Evolutionary conservation across 1,140 invertebrate species (phyloP).

Genomic region (Cyclargus thomasi): DNA sequence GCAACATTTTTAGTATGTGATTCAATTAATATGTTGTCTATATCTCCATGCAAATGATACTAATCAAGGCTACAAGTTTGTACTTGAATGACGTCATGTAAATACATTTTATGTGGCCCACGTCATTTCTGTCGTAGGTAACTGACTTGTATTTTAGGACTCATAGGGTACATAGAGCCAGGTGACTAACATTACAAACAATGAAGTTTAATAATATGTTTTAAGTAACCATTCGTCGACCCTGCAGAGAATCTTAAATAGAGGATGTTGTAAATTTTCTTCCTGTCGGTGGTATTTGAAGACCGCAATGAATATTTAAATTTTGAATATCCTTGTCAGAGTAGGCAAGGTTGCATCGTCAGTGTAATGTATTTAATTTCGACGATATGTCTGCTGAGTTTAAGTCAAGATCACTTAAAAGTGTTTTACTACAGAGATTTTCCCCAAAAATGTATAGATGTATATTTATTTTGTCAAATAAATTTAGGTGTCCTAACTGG

Average conservation of each 20-base stretch:
- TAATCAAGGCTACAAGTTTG: not conserved
- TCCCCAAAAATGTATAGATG: too few species aligned
- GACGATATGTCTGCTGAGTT: not conserved
- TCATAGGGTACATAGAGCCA: not conserved
- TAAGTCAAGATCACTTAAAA: too few species aligned
- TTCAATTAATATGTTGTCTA: conserved; percentile 5
- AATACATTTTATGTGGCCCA: not conserved
- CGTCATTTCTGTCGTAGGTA: not conserved
- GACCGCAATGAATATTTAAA: not conserved
- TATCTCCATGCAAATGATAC: not conserved
- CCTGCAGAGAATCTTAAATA: conserved; percentile 10
- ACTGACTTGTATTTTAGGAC: not conserved
- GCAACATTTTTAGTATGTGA: too few species aligned
- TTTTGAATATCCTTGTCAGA: conserved; percentile 1
- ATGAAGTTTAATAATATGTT: not conserved
- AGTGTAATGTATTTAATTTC: not conserved
- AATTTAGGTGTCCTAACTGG: not conserved
- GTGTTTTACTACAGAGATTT: too few species aligned
- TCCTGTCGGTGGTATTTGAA: conserved; percentile 1
- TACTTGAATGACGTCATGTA: conserved; percentile 10
- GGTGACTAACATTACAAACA: not conserved
- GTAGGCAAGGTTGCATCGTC: not conserved
- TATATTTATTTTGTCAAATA: not conserved
- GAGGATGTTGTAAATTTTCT: conserved; percentile 7
- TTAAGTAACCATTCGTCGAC: not conserved